Conservation (phyloP, 2,113 vertebrate species). For the Eublepharis macularius region DNA sequence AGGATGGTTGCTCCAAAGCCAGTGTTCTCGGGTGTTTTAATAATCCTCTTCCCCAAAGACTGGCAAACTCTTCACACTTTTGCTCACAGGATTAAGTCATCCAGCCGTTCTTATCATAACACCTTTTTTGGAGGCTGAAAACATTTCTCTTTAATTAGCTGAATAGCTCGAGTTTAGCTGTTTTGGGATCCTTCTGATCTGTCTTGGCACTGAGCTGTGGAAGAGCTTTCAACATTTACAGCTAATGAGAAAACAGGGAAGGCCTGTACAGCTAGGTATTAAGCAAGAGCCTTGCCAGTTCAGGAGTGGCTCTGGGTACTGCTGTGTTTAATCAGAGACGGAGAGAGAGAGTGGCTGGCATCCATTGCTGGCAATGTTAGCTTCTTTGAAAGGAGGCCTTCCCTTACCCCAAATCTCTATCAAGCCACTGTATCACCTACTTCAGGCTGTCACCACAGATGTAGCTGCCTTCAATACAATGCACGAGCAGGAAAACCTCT, state of each 20-base stretch:
- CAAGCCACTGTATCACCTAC: no score
- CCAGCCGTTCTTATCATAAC: background rate
- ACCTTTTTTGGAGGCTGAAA: background rate
- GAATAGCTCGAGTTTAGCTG: background rate
- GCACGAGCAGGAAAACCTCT: no score
- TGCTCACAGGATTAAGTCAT: background rate
- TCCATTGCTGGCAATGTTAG: no score
- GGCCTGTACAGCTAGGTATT: no score
- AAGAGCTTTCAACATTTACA: background rate
- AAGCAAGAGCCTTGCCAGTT: background rate
- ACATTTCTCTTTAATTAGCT: background rate
- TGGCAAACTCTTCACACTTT: background rate
- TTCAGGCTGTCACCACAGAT: no score
- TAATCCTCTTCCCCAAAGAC: background rate
- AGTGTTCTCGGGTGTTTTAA: background rate
- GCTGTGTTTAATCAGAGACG: no score
- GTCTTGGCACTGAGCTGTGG: background rate
- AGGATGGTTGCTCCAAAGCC: background rate
- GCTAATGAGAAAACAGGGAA: background rate
- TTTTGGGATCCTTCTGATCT: background rate
- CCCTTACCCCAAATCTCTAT: no score
- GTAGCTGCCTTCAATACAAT: no score
- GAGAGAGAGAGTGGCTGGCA: background rate
- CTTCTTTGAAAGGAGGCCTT: no score
- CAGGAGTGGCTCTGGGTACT: background rate